Percentiles rank a stretch among this genome's conserved stretches.
Conservation (phyloP, 1,140 invertebrate species). For the Drosophila lini region DNA sequence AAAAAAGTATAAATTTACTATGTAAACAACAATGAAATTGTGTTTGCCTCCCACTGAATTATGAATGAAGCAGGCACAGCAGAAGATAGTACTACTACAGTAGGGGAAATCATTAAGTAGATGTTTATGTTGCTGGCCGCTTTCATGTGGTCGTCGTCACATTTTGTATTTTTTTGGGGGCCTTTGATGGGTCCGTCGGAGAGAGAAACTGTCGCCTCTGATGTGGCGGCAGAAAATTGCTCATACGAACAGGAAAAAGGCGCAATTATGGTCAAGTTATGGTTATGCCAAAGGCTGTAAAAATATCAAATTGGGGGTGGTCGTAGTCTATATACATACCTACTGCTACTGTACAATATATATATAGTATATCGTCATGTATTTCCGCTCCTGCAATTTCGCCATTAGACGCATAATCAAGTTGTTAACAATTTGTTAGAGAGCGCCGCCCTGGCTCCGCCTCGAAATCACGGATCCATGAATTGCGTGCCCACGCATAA, state of each 20-base stretch:
- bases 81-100: conserved; percentile 26
- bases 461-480: conserved; percentile 30
- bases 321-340: conserved; percentile 41
- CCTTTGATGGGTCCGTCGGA: conserved; percentile 52
- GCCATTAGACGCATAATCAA: conserved; percentile 78
- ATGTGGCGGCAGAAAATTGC: conserved; percentile 74
- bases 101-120: conserved; percentile 76
- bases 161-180: conserved; percentile 38
- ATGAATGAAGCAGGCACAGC: conserved; percentile 62
- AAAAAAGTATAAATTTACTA: conserved; percentile 83
- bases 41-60: conserved; percentile 53
- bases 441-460: conserved; percentile 51
- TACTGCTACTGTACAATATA: background rate
- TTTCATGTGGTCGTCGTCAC: conserved; percentile 81
- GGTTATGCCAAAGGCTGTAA: conserved; percentile 41
- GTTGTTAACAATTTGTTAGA: conserved; percentile 78
- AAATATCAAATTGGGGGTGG: conserved; percentile 53
- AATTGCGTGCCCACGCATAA: conserved; percentile 70
- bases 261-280: conserved; percentile 76
- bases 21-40: conserved; percentile 73
- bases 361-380: background rate
- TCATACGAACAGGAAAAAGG: conserved; percentile 18
- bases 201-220: conserved; percentile 60
- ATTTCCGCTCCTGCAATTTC: conserved; percentile 61
- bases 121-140: conserved; percentile 72